Evolutionary conservation across 2,888 invertebrate genomes (phyloP).

Genomic region (Blomia tropicalis): DNA sequence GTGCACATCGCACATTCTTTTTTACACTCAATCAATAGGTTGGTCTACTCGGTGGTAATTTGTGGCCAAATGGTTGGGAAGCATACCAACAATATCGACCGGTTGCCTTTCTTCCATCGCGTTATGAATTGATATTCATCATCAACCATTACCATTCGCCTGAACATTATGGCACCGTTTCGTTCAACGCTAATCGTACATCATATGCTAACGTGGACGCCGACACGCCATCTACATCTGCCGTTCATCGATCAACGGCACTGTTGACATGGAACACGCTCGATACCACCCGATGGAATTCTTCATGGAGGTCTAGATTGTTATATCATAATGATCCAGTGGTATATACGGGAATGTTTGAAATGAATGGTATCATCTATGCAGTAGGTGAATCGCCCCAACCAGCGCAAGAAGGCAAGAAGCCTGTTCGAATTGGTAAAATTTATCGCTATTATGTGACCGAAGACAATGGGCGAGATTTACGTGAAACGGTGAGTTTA

Average conservation of each 20-base stretch:
- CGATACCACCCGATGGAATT: constrained; percentile 18
- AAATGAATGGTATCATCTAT: constrained; percentile 24
- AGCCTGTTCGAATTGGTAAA: constrained; percentile 13
- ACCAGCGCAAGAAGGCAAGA: not conserved
- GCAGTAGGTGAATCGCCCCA: constrained; percentile 16
- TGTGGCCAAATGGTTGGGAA: constrained; percentile 24
- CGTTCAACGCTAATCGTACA: not conserved
- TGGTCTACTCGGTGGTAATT: constrained; percentile 21
- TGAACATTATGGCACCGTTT: not conserved
- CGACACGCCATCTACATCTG: not conserved
- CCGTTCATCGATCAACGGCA: not conserved
- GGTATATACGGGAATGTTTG: constrained; percentile 21
- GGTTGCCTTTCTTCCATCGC: constrained; percentile 19
- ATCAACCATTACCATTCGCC: constrained; percentile 8
- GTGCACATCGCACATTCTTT: too few species aligned
- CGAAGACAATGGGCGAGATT: constrained; percentile 9
- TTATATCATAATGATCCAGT: not conserved
- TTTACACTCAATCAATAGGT: too few species aligned
- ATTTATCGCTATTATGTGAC: constrained; percentile 20
- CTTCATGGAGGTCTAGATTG: constrained; percentile 18
- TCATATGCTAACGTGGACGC: too few species aligned
- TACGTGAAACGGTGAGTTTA: constrained; percentile 17
- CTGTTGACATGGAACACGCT: constrained; percentile 19
- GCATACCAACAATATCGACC: constrained; percentile 19
- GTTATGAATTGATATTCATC: constrained; percentile 21